Percentiles rank a stretch among this genome's conserved stretches.
These are phyloP conservation scores for Spilarctia lutea DNA, from an alignment of 2,888 invertebrate species.

Conservation along the genomic window DNA sequence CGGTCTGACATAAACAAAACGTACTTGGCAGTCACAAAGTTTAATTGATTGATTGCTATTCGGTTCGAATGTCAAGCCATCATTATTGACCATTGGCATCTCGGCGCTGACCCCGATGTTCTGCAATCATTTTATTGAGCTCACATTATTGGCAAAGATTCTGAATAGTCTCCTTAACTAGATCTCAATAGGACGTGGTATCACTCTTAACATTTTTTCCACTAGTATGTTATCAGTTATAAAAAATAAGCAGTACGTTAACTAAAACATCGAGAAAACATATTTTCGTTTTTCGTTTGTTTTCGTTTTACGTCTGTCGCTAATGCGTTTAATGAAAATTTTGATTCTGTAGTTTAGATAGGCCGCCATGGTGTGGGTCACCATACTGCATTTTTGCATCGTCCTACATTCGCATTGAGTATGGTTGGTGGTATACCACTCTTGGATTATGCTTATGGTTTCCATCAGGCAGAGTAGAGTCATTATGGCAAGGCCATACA, in stretches of 20 bases:
- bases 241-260: neutral
- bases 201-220: neutral
- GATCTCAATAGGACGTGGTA: slow-evolving; percentile 26
- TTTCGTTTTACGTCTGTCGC: neutral
- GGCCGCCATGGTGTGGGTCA: no score
- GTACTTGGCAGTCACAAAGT: slow-evolving; percentile 57
- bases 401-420: no score
- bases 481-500: no score
- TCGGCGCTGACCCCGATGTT: slow-evolving; percentile 72
- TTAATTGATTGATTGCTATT: slow-evolving; percentile 77
- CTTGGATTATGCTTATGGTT: no score
- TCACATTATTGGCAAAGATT: slow-evolving; percentile 65
- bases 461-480: no score
- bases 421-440: no score
- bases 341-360: no score
- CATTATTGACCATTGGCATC: slow-evolving; percentile 78
- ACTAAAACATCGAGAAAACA: neutral
- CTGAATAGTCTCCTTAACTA: slow-evolving; percentile 58
- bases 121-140: slow-evolving; percentile 74
- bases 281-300: neutral
- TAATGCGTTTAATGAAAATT: no score
- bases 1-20: slow-evolving; percentile 50
- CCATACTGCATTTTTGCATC: no score
- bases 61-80: slow-evolving; percentile 74
- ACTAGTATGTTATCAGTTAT: neutral